Conservation (phyloP, 2,113 vertebrate species). For the Neodon shergylaensis region DNA sequence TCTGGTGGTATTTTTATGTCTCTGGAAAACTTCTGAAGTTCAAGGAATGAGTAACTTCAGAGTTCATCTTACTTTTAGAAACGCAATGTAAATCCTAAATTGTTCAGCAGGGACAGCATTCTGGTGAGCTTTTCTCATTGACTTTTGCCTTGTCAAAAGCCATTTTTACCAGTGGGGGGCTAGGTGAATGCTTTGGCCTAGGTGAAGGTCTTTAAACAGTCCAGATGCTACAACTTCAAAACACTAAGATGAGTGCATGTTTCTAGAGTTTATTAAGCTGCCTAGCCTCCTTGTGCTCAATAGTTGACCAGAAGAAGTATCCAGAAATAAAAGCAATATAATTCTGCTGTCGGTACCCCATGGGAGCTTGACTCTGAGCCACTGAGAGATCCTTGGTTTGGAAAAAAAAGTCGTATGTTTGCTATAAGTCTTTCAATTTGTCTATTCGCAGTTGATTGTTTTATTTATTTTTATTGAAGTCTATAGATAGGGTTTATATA, state of each 20-base stretch:
- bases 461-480: not conserved
- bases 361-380: not conserved
- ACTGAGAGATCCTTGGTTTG: not conserved
- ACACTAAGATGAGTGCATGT: conserved; percentile 1
- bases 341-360: not conserved
- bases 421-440: conserved; percentile 1
- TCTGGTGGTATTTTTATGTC: conserved; percentile 33
- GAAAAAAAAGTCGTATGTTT: not conserved
- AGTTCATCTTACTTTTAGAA: conserved; percentile 14
- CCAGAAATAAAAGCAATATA: not conserved
- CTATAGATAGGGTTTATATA: not conserved
- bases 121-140: conserved; percentile 39
- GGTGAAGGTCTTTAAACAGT: conserved; percentile 52
- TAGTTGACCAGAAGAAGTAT: not conserved
- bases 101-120: conserved; percentile 30
- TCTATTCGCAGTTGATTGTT: not conserved
- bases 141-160: conserved; percentile 53
- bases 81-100: conserved; percentile 1
- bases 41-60: not conserved
- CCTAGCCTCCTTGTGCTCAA: not conserved
- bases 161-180: not conserved
- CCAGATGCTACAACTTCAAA: conserved; percentile 3
- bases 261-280: not conserved
- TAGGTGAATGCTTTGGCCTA: conserved; percentile 34
- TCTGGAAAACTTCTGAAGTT: conserved; percentile 3